Percentiles rank a stretch among this genome's conserved stretches.
Conservation (phyloP, 2,797 vertebrate species). For the Phrynocephalus forsythii region DNA sequence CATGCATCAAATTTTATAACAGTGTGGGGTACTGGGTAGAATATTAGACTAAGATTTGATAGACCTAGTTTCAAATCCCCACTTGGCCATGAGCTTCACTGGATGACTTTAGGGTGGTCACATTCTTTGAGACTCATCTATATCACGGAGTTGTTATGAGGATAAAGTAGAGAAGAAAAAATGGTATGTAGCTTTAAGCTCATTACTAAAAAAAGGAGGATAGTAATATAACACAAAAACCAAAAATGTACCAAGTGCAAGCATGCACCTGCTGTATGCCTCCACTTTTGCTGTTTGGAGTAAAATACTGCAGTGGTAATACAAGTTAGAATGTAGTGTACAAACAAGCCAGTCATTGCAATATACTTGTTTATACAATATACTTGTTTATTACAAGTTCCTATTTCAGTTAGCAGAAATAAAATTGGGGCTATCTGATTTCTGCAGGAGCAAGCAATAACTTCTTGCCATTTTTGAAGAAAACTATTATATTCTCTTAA, state of each 20-base stretch:
- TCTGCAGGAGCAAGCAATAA: neutral
- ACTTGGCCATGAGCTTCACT: too few species aligned
- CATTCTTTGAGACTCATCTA: too few species aligned
- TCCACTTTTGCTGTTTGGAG: neutral
- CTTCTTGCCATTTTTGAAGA: neutral
- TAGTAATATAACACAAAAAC: neutral
- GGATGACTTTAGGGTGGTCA: too few species aligned
- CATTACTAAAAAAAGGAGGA: neutral
- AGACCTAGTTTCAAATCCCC: too few species aligned
- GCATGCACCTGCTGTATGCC: neutral
- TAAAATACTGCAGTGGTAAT: neutral
- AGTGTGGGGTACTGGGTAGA: too few species aligned
- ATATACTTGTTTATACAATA: neutral
- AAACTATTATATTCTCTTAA: neutral
- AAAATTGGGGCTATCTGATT: constrained; percentile 20
- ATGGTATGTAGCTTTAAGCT: too few species aligned
- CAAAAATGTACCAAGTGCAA: neutral
- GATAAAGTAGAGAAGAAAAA: too few species aligned
- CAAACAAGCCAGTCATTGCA: neutral
- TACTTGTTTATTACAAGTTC: neutral
- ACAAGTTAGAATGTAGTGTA: neutral
- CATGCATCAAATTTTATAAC: too few species aligned
- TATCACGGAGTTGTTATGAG: too few species aligned
- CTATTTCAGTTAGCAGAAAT: neutral
- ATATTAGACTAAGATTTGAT: too few species aligned